Base-by-base conservation (phyloP, 2,113 vertebrate species). In the Mirza zaza region DNA sequence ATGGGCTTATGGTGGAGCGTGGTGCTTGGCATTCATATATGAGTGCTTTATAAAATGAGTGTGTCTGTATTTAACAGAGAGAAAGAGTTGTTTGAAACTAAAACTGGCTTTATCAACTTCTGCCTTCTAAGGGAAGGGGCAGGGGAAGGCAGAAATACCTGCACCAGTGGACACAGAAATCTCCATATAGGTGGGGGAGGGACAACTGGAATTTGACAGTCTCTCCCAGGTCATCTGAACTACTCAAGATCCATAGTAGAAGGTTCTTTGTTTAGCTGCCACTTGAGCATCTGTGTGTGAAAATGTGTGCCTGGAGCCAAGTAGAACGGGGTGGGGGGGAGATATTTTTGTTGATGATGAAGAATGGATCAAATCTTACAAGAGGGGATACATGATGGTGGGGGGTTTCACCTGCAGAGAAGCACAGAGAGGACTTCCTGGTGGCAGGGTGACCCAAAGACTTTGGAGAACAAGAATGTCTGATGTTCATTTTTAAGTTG, bases 41-140 rank as follows among this genome's bases (percentile, higher is more conserved):
- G 25, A 55, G 15, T 39, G 29, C 75, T 90, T 63, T 76, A 65
- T 70, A 76, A 95, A 90, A 87, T 14, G 15, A 59, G 13, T 8
- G 59, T 81, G 45, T 12, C 63, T 59, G 42, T 57, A 67, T 83
- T 73, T 73, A 77, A 95, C 18, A 73, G 61, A 86, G 45, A 81
- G 71, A 70, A 76, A 86, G 50, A 87, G 73, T 79, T 67, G 73
- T 94, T 96, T 93, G 79, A 94, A 93, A 91, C 81, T 87, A 71
- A 82, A 71, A 70, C 65, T 52, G 50, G 36, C 71, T 21, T 63
- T 59, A 80, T 82, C 50, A 85, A 71, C 81, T 92, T 84, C 79
- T 94, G 77, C 86, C 90, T 93, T 95, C 91, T 93, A 96, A 96
- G 96, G 82, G 50, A 70, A 75, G 81, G 50, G 79, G 48, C 52